Evolutionary conservation across 2,888 invertebrate species (phyloP).

Genomic region (Harpagoxenus sublaevis): DNA sequence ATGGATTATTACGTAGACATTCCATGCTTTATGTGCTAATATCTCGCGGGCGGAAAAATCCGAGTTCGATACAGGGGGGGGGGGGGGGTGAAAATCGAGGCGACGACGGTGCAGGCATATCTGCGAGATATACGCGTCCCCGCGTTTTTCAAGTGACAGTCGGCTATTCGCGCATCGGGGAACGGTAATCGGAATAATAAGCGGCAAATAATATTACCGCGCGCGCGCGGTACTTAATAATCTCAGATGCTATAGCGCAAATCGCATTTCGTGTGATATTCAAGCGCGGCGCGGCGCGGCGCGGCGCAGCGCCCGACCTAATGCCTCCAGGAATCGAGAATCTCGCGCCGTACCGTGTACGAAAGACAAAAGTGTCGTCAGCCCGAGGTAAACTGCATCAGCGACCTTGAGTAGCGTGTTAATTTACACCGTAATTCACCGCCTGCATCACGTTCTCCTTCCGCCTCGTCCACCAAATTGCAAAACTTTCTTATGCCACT

Average conservation of each 20-base stretch:
- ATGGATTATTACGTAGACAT: neutral
- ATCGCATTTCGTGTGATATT: constrained; percentile 64
- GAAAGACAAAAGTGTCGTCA: constrained; percentile 46
- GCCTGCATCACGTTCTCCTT: constrained; percentile 44
- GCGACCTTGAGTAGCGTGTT: constrained; percentile 75
- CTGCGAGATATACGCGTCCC: neutral
- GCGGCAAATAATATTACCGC: constrained; percentile 21
- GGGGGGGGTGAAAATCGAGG: neutral
- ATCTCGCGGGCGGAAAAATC: neutral
- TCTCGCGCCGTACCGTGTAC: constrained; percentile 41
- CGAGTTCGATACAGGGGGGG: neutral
- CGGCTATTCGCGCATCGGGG: constrained; percentile 4
- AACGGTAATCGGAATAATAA: constrained; percentile 43
- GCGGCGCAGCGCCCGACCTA: neutral
- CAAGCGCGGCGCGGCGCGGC: neutral
- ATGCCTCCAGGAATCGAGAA: constrained; percentile 46
- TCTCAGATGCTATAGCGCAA: constrained; percentile 49
- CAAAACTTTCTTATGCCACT: constrained; percentile 75
- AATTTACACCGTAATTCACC: constrained; percentile 75
- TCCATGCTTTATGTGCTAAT: no score
- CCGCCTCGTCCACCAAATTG: constrained; percentile 70
- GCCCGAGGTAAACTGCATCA: constrained; percentile 62
- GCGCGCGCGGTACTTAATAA: constrained; percentile 11
- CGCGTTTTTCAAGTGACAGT: neutral
- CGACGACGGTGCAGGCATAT: neutral